Evolutionary conservation across 2,797 vertebrate genomes (phyloP), one percentile per base, ranked within the genome.

Genomic region (Streptopelia turtur): DNA sequence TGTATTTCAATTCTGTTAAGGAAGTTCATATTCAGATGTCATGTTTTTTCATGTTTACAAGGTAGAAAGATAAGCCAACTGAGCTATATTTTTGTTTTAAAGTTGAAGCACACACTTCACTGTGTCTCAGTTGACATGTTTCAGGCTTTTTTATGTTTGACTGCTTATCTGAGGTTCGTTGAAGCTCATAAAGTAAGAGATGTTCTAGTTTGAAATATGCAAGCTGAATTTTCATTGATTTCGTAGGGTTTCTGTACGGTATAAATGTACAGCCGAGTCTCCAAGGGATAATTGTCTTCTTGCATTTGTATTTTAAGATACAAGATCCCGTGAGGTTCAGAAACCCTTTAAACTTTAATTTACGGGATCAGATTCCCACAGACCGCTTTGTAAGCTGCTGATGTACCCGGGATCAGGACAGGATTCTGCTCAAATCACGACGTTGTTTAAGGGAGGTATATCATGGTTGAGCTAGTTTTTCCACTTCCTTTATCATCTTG

Each of bases 1-100:
- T 96, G 83, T 90, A 96, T 94, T 96, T 94, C 95, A 60, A 37
- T 89, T 97, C 95, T 97, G 97, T 95, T 96, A 93, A 97, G 97
- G 97, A 98, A 97, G 97, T 97, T 93, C 94, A 47, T 93, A 24
- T 65, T 96, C 92, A 97, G 93, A 33, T 90, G 89, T 53, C 68
- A 3, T 79, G 86, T 94, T 96, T 98, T 97, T 96, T 96, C 88
- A 96, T 84, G 95, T 89, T 96, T 87, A 90, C 52, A 88, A 39
- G 81, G 91, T 89, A 56, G 72, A 92, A 92, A 91, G 84, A 87
- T 81, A 85, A 96, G 75, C 83, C 89, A 95, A 88, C 90, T 83
- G 94, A 95, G 93, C 56, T n/a, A 31, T 18, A 70, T 89, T 77
- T 43, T 9, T 43, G 18, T 45, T 45, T 45, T 43, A 17, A 74